Percentiles rank a stretch among this genome's conserved stretches.
phyloP scores from a whole-genome alignment of 2,113 vertebrate genomes.

The Cochlearius cochlearius region DNA sequence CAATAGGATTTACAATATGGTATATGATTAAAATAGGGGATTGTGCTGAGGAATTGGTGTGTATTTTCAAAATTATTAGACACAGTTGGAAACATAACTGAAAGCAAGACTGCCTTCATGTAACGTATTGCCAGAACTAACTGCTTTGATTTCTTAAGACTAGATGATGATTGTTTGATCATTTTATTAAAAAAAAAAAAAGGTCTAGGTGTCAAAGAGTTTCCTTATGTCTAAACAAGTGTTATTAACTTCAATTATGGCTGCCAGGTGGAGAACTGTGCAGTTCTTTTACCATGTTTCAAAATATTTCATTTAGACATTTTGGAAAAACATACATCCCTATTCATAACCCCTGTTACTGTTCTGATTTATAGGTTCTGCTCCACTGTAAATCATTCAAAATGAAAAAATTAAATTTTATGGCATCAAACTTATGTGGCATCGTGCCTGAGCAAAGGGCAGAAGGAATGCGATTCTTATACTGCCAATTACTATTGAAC shows the following conservation, averaged over 20 bases:
- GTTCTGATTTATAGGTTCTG: slow-evolving; percentile 87
- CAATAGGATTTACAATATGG: slow-evolving; percentile 55
- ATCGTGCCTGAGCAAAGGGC: slow-evolving; percentile 69
- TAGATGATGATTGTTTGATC: slow-evolving; percentile 84
- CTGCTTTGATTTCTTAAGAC: slow-evolving; percentile 79
- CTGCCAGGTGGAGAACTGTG: slow-evolving; percentile 87
- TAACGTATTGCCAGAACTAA: slow-evolving; percentile 74
- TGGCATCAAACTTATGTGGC: slow-evolving; percentile 73
- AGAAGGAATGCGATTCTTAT: slow-evolving; percentile 72
- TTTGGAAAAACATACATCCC: slow-evolving; percentile 91
- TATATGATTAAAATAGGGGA: slow-evolving; percentile 62
- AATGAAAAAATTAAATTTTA: slow-evolving; percentile 80
- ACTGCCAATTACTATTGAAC: slow-evolving; percentile 70
- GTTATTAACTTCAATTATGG: slow-evolving; percentile 91
- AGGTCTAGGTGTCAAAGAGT: slow-evolving; percentile 84
- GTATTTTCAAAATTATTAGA: slow-evolving; percentile 72
- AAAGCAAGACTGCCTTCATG: slow-evolving; percentile 66
- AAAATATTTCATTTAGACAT: slow-evolving; percentile 88
- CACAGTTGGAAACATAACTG: slow-evolving; percentile 68
- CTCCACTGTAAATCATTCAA: slow-evolving; percentile 80
- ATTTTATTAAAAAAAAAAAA: slow-evolving; percentile 81
- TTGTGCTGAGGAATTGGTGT: slow-evolving; percentile 48
- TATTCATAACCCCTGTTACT: slow-evolving; percentile 87
- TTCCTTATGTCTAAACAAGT: slow-evolving; percentile 83
- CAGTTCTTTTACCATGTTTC: slow-evolving; percentile 80